A percentile compares a stretch with the other conserved stretches of the same genome.
Evolutionary conservation across 2,113 vertebrate species (phyloP).

Genomic region (Sebastes schlegelii): DNA sequence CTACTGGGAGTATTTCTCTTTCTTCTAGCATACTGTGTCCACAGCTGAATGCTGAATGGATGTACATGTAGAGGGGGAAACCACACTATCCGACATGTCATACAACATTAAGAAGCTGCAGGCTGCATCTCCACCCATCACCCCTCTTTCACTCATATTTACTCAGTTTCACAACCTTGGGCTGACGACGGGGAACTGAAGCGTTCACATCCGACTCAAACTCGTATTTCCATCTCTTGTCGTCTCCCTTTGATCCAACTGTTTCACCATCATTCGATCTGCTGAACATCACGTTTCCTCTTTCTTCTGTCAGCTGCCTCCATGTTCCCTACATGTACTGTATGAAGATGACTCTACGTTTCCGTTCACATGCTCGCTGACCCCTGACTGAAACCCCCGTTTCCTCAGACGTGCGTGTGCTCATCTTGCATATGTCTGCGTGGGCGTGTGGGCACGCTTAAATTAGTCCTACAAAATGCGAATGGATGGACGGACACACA

Average conservation of each 20-base stretch:
- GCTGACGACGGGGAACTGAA: background rate
- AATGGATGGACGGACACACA: slow-evolving; percentile 31
- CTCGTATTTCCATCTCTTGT: background rate
- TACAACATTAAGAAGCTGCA: slow-evolving; percentile 22
- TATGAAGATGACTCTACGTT: slow-evolving; percentile 15
- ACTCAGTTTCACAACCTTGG: slow-evolving; percentile 15
- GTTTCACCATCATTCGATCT: background rate
- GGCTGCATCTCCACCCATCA: slow-evolving; percentile 28
- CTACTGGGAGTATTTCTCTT: background rate
- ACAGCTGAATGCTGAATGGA: slow-evolving; percentile 15
- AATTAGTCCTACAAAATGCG: slow-evolving; percentile 32
- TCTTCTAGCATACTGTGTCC: background rate
- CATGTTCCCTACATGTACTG: background rate
- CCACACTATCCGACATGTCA: slow-evolving; percentile 20
- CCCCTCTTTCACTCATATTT: slow-evolving; percentile 28
- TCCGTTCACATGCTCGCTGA: slow-evolving; percentile 47
- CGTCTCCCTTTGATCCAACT: background rate
- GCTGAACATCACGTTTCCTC: slow-evolving; percentile 19
- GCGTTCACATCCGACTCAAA: background rate
- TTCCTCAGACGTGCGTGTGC: background rate
- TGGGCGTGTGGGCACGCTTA: slow-evolving; percentile 11
- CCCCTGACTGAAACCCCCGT: background rate
- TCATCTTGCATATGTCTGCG: background rate
- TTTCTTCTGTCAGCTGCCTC: background rate
- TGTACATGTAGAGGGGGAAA: background rate